A percentile compares a stretch with the other conserved stretches of the same genome.
Conservation (phyloP, 2,113 vertebrate species). For the Lepus americanus region DNA sequence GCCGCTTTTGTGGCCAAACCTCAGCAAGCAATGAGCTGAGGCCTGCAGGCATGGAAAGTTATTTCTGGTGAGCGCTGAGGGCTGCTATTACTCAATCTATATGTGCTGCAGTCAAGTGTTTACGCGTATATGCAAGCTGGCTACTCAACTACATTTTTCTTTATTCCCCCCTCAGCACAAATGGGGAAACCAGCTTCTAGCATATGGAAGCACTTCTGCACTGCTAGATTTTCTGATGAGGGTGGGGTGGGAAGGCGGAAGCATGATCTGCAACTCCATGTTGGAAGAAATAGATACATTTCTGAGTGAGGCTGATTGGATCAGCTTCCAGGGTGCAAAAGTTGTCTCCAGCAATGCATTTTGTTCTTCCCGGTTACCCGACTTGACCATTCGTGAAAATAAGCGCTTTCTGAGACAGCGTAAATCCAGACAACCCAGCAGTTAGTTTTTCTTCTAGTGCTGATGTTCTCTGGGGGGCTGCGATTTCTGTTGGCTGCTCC, state of each 20-base stretch:
- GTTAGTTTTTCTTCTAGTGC: neutral
- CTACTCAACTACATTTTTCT: slow-evolving; percentile 31
- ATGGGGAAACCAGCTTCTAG: neutral
- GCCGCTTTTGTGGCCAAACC: slow-evolving; percentile 51
- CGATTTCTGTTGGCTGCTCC: neutral
- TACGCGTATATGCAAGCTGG: slow-evolving; percentile 38
- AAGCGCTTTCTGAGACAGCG: slow-evolving; percentile 29
- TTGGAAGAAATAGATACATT: slow-evolving; percentile 51
- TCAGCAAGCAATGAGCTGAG: neutral
- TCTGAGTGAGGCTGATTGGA: slow-evolving; percentile 23
- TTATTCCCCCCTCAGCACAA: slow-evolving; percentile 54
- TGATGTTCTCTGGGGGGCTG: neutral
- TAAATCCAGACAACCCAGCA: neutral
- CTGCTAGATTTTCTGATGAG: slow-evolving; percentile 35
- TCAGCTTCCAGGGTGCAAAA: neutral
- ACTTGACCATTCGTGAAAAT: slow-evolving; percentile 44
- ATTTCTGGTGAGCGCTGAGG: slow-evolving; percentile 29
- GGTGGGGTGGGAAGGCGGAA: neutral
- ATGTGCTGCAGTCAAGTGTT: neutral
- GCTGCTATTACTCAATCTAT: slow-evolving; percentile 36
- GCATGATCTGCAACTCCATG: slow-evolving; percentile 17
- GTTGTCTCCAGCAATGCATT: slow-evolving; percentile 32
- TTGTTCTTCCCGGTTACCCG: neutral
- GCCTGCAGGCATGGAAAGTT: slow-evolving; percentile 17
- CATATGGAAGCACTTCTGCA: slow-evolving; percentile 58